Evolutionary conservation across 2,797 vertebrate genomes (phyloP).

Genomic region (Darevskia nairensis): DNA sequence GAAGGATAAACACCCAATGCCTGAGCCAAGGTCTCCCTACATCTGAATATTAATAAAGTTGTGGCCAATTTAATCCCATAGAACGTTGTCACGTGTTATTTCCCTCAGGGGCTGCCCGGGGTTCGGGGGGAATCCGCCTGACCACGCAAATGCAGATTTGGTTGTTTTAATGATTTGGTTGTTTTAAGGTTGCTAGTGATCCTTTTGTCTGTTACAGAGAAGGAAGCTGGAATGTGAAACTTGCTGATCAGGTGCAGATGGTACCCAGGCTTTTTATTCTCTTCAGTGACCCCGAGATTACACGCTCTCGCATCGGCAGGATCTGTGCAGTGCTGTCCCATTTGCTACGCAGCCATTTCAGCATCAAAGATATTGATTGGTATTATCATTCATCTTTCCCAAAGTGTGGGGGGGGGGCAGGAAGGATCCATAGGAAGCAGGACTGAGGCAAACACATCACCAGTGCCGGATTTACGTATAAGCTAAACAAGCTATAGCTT

Average conservation of each 20-base stretch:
- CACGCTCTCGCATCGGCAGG: conserved; percentile 78
- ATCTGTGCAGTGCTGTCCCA: conserved; percentile 81
- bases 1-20: no score
- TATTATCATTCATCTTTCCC: conserved; percentile 59
- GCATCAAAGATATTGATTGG: conserved; percentile 86
- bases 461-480: no score
- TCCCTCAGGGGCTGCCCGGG: no score
- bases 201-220: conserved; percentile 73
- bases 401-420: neutral
- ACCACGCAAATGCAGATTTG: conserved; percentile 52
- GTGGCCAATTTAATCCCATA: no score
- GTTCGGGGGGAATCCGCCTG: no score
- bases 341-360: conserved; percentile 84
- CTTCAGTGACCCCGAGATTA: conserved; percentile 84
- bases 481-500: no score
- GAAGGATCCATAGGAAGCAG: neutral
- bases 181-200: conserved; percentile 61
- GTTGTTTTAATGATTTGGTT: no score
- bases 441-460: neutral
- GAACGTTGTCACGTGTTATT: no score
- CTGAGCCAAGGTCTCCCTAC: no score
- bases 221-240: conserved; percentile 73
- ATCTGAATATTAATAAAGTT: no score
- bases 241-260: conserved; percentile 82
- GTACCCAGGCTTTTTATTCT: conserved; percentile 87